Evolutionary conservation across 2,888 invertebrate species (phyloP).

Genomic region (Malacosoma neustria): DNA sequence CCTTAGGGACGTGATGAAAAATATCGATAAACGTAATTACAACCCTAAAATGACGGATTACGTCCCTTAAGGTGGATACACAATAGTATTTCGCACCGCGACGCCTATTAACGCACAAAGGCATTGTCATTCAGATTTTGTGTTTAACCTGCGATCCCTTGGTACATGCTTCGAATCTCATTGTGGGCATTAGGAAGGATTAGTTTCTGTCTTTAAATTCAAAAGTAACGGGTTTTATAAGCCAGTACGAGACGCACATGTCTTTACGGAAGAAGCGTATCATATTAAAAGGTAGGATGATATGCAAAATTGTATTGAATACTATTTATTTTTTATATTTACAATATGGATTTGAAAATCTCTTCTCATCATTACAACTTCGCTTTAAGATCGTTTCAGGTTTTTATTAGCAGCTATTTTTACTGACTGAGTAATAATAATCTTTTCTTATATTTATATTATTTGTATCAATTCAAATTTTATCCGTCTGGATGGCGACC

Average conservation of each 20-base stretch:
- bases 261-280: too few relatives aligned
- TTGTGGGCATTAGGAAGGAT: constrained; percentile 23
- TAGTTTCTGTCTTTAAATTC: neutral
- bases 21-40: too few relatives aligned
- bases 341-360: neutral
- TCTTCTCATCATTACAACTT: neutral
- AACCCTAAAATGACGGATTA: constrained; percentile 51
- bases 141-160: constrained; percentile 54
- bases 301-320: neutral
- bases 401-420: neutral
- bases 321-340: neutral
- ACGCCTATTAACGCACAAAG: constrained; percentile 56
- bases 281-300: too few relatives aligned
- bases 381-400: neutral
- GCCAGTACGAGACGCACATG: too few relatives aligned
- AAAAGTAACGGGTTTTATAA: neutral
- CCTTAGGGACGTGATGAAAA: too few relatives aligned
- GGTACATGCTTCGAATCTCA: constrained; percentile 31
- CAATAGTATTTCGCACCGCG: constrained; percentile 62
- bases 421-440: too few relatives aligned
- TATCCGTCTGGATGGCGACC: too few relatives aligned
- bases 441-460: too few relatives aligned
- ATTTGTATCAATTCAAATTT: too few relatives aligned
- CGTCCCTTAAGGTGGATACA: constrained; percentile 33
- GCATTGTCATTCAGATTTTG: constrained; percentile 62